These are phyloP conservation scores for Rhinoderma darwinii DNA, from an alignment of 2,113 vertebrate genomes.

Conservation along the genomic window DNA sequence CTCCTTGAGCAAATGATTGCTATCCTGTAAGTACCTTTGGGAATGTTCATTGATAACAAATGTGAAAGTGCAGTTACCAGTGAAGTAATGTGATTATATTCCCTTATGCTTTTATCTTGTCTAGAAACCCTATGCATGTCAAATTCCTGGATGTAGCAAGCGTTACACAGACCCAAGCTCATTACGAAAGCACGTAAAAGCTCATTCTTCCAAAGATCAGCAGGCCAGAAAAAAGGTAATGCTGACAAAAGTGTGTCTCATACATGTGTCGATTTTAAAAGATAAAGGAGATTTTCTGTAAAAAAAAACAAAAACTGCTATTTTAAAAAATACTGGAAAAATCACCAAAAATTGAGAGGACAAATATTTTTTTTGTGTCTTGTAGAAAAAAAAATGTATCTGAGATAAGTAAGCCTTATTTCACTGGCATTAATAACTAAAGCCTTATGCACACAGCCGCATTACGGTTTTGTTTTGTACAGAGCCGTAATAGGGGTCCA, in stretches of 20 bases:
- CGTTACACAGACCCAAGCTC: constrained; percentile 98
- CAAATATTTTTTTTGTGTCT: not conserved
- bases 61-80: constrained; percentile 51
- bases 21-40: constrained; percentile 77
- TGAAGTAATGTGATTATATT: constrained; percentile 50
- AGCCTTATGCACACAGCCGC: no score
- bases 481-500: no score
- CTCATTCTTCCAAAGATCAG: constrained; percentile 89
- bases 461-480: no score
- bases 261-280: not conserved
- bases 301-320: not conserved
- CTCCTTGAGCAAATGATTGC: constrained; percentile 76
- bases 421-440: not conserved
- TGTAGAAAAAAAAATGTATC: no score
- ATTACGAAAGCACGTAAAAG: constrained; percentile 94
- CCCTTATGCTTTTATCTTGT: constrained; percentile 61
- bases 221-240: constrained; percentile 93
- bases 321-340: not conserved
- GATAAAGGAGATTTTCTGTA: not conserved
- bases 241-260: constrained; percentile 35
- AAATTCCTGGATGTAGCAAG: constrained; percentile 92
- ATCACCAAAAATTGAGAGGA: not conserved
- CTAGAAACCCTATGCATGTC: constrained; percentile 97
- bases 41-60: constrained; percentile 65
- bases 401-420: not conserved